Percentiles rank a stretch among this genome's conserved stretches.
These are phyloP conservation scores for Bellardia pandia DNA, from an alignment of 2,888 invertebrate genomes.

Conservation along the genomic window DNA sequence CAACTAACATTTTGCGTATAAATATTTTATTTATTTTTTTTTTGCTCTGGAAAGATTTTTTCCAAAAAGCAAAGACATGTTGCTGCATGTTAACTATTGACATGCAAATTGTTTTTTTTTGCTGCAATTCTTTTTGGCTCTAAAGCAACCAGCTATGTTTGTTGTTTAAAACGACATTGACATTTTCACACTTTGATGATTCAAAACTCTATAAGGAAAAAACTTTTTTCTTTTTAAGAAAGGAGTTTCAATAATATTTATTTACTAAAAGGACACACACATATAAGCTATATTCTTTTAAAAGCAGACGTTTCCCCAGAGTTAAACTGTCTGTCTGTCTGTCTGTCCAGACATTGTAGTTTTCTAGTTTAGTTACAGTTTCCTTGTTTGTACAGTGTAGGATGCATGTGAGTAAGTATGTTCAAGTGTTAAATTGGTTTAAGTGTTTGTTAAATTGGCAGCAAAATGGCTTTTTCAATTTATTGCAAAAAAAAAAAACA, in stretches of 20 bases:
- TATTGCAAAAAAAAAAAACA: slow-evolving; percentile 70
- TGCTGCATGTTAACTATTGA: slow-evolving; percentile 62
- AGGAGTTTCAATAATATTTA: slow-evolving; percentile 58
- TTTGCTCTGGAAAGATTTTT: not conserved
- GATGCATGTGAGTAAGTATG: slow-evolving; percentile 74
- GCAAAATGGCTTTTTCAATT: slow-evolving; percentile 84
- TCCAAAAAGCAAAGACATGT: slow-evolving; percentile 57
- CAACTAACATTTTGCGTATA: slow-evolving; percentile 45
- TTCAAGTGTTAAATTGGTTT: slow-evolving; percentile 83
- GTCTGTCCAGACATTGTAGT: not conserved
- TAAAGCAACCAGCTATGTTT: slow-evolving; percentile 28
- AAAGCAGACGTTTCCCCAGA: slow-evolving; percentile 43
- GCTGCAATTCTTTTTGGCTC: not conserved
- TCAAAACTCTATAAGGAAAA: not conserved
- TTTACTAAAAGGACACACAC: slow-evolving; percentile 54
- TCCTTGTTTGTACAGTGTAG: slow-evolving; percentile 28
- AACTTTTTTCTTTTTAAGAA: not conserved
- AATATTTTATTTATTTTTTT: slow-evolving; percentile 50
- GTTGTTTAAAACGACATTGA: slow-evolving; percentile 78
- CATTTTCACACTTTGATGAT: slow-evolving; percentile 83
- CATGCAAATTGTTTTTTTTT: slow-evolving; percentile 42
- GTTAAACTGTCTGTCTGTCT: not conserved
- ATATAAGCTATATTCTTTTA: slow-evolving; percentile 36
- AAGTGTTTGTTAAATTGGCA: slow-evolving; percentile 84
- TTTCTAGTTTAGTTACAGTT: slow-evolving; percentile 32